Evolutionary conservation across 2,888 invertebrate species (phyloP), one percentile per base, ranked within the genome.

Genomic region (Nowickia ferox): DNA sequence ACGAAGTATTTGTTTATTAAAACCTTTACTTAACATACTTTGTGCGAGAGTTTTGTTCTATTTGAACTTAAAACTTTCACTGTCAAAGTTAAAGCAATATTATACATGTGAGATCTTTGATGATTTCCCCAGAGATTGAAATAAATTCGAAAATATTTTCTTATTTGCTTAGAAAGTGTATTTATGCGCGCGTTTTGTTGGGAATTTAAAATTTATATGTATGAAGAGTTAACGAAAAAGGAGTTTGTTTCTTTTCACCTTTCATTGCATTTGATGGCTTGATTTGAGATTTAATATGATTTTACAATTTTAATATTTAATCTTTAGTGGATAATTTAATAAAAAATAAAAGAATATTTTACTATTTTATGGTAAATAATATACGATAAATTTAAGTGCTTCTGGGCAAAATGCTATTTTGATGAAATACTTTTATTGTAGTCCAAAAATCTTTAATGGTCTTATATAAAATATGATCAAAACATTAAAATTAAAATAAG

Each of bases 31-130:
- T 69, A 55, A 57, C 59, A 17, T 51, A 63, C 46, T 78, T 68
- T 19, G 11, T 55, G 11, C 15, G 11, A 10, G 53, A 30, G 53
- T 66, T 53, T 44, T 61, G 30, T 53, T 75, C 48, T 63, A 77
- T 22, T 44, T 72, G 71, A 84, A 77, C 61, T 81, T 85, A 77
- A 63, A 68, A 77, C 74, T 74, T 86, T 86, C 79, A 83, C 85
- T 86, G 85, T 83, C 85, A 86, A 78, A 78, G 78, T 85, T 85
- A 85, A 82, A 19, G 65, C 51, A 82, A 83, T 83, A 79, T 83
- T 86, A 86, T 82, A 66, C 53, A 65, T 65, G 53, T 11, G 51
- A 76, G 42, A 68, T 84, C 48, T 46, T 63, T 68, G 81, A 72
- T 78, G 78, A 85, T 82, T 85, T 79, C 85, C 82, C 85, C 11